Base-by-base conservation (phyloP, 2,113 vertebrate species). In the Brachypodius melanocephalos region DNA sequence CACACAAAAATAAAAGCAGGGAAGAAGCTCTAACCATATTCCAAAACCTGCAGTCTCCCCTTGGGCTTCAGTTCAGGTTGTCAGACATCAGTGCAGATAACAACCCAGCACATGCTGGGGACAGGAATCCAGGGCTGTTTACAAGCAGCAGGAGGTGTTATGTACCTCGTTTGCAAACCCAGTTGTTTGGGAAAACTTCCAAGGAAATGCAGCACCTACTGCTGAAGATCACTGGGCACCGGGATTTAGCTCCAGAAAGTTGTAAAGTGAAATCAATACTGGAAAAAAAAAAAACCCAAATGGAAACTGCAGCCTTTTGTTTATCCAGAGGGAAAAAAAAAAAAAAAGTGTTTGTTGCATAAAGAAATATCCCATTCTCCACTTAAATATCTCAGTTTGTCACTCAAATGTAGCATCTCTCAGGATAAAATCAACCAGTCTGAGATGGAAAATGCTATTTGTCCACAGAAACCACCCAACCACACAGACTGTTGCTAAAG, bases 181-280 rank as follows among this genome's bases (percentile, higher is more conserved):
- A 86, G 63, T 84, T 57, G 72, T 88, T 93, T 34, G 55, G 95
- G 88, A 96, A 96, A 94, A 77, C 43, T 85, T 94, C 89, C 85
- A 96, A 78, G 76, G 79, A 93, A 95, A 88, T 52, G 45, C 71
- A 77, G 45, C 68, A 80, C 61, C 40, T 91, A 43, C 22, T 71
- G 46, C 88, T 84, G 78, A 73, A 58, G 71, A 93, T 59, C 72
- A 67, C 21, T 51, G 63, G 52, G 88, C 46, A 85, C 67, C 10
- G 45, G 25, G 51, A 63, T 77, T 89, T 78, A 80, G 48, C 36
- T 93, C 65, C 43, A 55, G 51, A 59, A 77, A 51, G 26, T 21
- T 58, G 32, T 12, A 58, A 85, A 79, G n/a, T 62, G 42, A 93
- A 94, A 89, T 73, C 62, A 69, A 38, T 67, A 84, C 19, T 32